These are phyloP conservation scores for Sesamia inferens DNA, from an alignment of 2,888 invertebrate species.

Conservation along the genomic window DNA sequence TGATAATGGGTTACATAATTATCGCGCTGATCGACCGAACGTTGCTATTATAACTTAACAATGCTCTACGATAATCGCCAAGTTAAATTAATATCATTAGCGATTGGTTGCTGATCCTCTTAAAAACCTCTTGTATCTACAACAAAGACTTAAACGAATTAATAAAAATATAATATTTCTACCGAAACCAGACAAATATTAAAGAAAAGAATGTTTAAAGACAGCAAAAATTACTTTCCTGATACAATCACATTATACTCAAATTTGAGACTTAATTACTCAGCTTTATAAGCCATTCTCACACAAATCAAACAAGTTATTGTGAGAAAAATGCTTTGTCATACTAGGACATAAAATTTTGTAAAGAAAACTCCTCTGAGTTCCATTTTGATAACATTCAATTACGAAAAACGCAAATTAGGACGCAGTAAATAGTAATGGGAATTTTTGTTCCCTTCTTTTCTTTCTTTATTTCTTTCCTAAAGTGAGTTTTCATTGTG, in stretches of 20 bases:
- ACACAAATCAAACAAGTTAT: conserved; percentile 69
- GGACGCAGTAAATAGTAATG: conserved; percentile 64
- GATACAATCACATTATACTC: conserved; percentile 56
- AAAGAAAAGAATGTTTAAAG: conserved; percentile 56
- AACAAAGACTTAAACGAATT: conserved; percentile 17
- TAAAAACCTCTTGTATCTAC: neutral
- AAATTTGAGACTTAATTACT: conserved; percentile 38
- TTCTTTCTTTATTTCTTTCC: conserved; percentile 46
- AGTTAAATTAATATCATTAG: neutral
- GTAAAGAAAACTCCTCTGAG: conserved; percentile 69
- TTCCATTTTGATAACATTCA: conserved; percentile 79
- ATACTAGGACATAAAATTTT: conserved; percentile 69
- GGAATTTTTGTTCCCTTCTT: conserved; percentile 46
- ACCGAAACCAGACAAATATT: conserved; percentile 47
- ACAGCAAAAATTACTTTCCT: conserved; percentile 56
- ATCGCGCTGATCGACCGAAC: neutral
- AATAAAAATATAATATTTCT: conserved; percentile 34
- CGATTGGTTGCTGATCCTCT: neutral
- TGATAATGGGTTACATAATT: no score
- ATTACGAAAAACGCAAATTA: conserved; percentile 80
- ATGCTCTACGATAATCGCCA: no score
- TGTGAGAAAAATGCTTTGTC: conserved; percentile 60
- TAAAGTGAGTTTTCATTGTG: conserved; percentile 67
- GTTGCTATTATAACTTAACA: neutral
- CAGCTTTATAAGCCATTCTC: conserved; percentile 61